A percentile compares a stretch with the other conserved stretches of the same genome.
Conservation (phyloP, 1,140 invertebrate genomes). For the Phortica variegata region DNA sequence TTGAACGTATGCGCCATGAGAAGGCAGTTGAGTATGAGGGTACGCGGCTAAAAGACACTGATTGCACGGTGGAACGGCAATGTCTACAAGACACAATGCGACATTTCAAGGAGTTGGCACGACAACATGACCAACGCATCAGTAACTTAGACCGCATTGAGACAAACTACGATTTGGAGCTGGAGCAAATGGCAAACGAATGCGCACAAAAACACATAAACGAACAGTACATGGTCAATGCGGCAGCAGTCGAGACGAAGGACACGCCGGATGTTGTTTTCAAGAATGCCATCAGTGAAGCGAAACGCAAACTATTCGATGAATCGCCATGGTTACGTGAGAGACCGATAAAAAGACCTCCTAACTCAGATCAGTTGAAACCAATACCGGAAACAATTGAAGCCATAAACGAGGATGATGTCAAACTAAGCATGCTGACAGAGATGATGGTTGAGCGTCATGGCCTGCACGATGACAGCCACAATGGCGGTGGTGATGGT, state of each 20-base stretch:
- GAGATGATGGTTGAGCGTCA: too few species aligned
- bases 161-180: too few species aligned
- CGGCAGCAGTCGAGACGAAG: too few species aligned
- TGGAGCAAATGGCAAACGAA: background rate
- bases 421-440: too few species aligned
- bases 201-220: background rate
- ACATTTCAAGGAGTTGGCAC: constrained; percentile 23
- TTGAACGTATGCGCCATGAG: constrained; percentile 29
- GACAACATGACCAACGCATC: constrained; percentile 3
- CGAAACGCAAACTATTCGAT: constrained; percentile 12
- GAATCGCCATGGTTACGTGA: background rate
- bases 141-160: background rate
- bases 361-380: too few species aligned
- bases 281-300: constrained; percentile 13
- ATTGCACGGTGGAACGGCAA: constrained; percentile 13
- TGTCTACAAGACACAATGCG: constrained; percentile 21
- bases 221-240: too few species aligned
- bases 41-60: background rate
- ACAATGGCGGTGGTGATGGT: constrained; percentile 5
- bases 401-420: too few species aligned
- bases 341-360: too few species aligned
- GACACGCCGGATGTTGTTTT: constrained; percentile 4
- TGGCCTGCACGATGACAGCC: background rate
- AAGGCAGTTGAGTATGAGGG: constrained; percentile 7
- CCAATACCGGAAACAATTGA: too few species aligned